These are phyloP conservation scores for Ictalurus punctatus DNA, from an alignment of 2,113 vertebrate species.

Conservation along the genomic window DNA sequence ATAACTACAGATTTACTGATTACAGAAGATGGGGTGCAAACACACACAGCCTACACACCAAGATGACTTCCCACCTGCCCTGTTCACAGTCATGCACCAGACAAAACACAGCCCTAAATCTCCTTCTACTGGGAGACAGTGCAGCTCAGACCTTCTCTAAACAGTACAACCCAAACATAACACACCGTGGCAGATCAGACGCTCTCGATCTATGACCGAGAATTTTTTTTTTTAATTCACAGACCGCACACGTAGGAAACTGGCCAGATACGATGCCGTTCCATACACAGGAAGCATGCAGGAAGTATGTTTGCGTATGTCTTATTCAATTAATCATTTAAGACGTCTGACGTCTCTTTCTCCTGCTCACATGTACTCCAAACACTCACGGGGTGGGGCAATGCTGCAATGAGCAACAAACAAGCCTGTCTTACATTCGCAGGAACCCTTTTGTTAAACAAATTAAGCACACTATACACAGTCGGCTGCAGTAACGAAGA, in stretches of 20 bases:
- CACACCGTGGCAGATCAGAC: constrained; percentile 24
- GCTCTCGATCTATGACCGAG: background rate
- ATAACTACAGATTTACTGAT: constrained; percentile 4
- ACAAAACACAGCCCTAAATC: background rate
- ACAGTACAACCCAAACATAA: constrained; percentile 14
- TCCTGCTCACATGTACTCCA: background rate
- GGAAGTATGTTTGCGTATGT: constrained; percentile 16
- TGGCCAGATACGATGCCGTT: constrained; percentile 21
- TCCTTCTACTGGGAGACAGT: background rate
- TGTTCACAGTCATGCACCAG: background rate
- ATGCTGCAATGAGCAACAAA: background rate
- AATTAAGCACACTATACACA: constrained; percentile 46
- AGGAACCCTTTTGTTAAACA: constrained; percentile 39
- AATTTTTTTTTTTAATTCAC: constrained; percentile 23
- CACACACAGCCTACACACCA: background rate
- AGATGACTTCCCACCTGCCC: background rate
- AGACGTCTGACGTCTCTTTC: background rate
- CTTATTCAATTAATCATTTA: constrained; percentile 31
- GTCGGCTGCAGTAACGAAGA: constrained; percentile 7
- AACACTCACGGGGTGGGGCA: constrained; percentile 16
- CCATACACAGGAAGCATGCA: constrained; percentile 27
- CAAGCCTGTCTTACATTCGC: constrained; percentile 17
- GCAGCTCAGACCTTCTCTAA: constrained; percentile 18
- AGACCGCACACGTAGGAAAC: constrained; percentile 39
- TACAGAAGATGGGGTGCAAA: background rate